These are phyloP conservation scores for Scomberomorus guttatus DNA, from an alignment of 2,797 vertebrate species.

Conservation along the genomic window DNA sequence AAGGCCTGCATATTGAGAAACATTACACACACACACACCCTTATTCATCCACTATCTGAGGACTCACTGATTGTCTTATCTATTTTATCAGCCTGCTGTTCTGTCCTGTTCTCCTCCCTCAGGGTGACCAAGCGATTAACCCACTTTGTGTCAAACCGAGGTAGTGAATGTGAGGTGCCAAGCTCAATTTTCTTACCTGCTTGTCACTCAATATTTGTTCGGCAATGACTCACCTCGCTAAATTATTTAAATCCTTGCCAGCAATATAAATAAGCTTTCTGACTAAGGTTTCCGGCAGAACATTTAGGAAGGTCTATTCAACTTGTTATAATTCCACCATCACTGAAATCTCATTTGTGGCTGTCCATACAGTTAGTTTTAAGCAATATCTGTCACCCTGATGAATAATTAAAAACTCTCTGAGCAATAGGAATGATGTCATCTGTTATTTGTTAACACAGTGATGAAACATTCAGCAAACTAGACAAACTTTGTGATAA, in stretches of 20 bases:
- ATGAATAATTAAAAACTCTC: constrained; percentile 26
- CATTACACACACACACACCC: constrained; percentile 18
- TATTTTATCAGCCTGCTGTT: constrained; percentile 31
- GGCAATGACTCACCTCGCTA: constrained; percentile 39
- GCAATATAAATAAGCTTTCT: constrained; percentile 31
- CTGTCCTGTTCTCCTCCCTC: constrained; percentile 34
- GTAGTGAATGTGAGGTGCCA: constrained; percentile 36
- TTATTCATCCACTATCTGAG: background rate
- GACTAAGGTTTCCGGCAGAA: background rate
- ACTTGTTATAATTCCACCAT: background rate
- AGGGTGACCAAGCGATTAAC: constrained; percentile 57
- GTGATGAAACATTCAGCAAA: constrained; percentile 64
- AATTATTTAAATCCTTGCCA: constrained; percentile 47
- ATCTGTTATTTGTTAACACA: background rate
- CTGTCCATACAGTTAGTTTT: background rate
- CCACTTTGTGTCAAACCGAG: constrained; percentile 49
- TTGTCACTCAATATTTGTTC: constrained; percentile 62
- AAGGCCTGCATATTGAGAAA: constrained; percentile 75
- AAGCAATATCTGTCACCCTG: constrained; percentile 9
- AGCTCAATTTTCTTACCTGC: constrained; percentile 43
- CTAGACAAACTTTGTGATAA: background rate
- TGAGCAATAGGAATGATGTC: background rate
- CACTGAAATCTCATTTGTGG: constrained; percentile 11
- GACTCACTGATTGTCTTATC: constrained; percentile 31
- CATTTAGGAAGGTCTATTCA: background rate